Base-by-base conservation (phyloP, 2,113 vertebrate genomes). In the Clarias magur region DNA sequence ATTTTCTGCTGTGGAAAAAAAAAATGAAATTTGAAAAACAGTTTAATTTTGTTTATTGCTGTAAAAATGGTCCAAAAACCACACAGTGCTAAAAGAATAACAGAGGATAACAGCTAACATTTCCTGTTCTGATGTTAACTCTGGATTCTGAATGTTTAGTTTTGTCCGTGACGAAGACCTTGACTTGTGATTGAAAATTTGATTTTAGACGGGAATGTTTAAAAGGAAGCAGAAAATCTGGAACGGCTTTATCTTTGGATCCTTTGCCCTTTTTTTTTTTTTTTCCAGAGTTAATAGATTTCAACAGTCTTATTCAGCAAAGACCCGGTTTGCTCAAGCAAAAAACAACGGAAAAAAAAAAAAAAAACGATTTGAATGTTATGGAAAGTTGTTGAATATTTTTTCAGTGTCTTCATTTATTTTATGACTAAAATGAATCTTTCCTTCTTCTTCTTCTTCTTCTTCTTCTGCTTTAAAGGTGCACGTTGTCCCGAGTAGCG, bases 221-320 rank as follows among this genome's bases (percentile, higher is more conserved):
- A 34, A 80, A 67, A 57, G 56, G 30, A 68, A 62, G 30, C 63
- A 63, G 21, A 16, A 73, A 85, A 83, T 59, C 73, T 80, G 75
- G 78, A 70, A 72, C 16, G 17, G 16, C 62, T 75, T 86, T 63
- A 60, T 86, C 54, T 86, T 60, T 70, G 72, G 65, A 79, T 84
- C 79, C n/a, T 27, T 54, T 34, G 81, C 84, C 42, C 8, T 48
- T 73, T 88, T 70, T 27, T 53, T 75, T 81, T 27, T 16, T 48
- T 73, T 88, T 70, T 65, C 70, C 84, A 86, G 34, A 30, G n/a
- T 56, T 85, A 15, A 62, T 42, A 53, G 68, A 59, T 82, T 82
- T 67, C 21, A 27, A 84, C 11, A 3, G 30, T 34, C 34, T 85
- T 62, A 21, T 83, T 80, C 72, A 79, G 48, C 59, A 86, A n/a